Base-by-base conservation (phyloP, 2,113 vertebrate species). In the Scatophagus argus region DNA sequence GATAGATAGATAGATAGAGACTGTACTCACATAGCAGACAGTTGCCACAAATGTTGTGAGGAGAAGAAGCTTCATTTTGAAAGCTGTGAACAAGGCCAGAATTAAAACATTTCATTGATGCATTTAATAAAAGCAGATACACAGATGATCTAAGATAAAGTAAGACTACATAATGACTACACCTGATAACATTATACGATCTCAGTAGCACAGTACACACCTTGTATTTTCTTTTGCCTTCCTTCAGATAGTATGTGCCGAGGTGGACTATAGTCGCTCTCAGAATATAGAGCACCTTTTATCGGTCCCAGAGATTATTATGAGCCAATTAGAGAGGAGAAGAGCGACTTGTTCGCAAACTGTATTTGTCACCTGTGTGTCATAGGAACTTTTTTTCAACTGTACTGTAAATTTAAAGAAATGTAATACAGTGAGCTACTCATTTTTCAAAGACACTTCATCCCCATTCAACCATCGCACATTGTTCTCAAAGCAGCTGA, bases 51-150 rank as follows among this genome's bases (percentile, higher is more conserved):
- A 55, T 27, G 66, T 79, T n/a, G 62, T 13, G 1, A 91, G 44
- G n/a, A 91, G 63, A 60, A 87, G 47, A 69, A 89, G 21, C 78
- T 88, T 93, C 92, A 93, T 93, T 70, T 77, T 88, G 13, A 56
- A 77, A 76, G 1, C 23, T 85, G 19, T 21, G 16, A 32, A 79
- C n/a, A 74, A 54, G 0, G 36, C 0, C 0, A 52, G 9, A 49
- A 31, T 44, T 39, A 0, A 44, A 27, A 4, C 8, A 54, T 63
- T 43, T 12, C 8, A 52, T 25, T 52, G n/a, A n/a, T n/a, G n/a
- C n/a, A n/a, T n/a, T n/a, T n/a, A n/a, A n/a, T n/a, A n/a, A n/a
- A n/a, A n/a, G n/a, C n/a, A n/a, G n/a, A n/a, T n/a, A n/a, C n/a
- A n/a, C n/a, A n/a, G n/a, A n/a, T n/a, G n/a, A n/a, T n/a, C n/a